Percentiles rank a stretch among this genome's conserved stretches.
phyloP scores from a whole-genome alignment of 2,113 vertebrate species.

The Proteles cristata region DNA sequence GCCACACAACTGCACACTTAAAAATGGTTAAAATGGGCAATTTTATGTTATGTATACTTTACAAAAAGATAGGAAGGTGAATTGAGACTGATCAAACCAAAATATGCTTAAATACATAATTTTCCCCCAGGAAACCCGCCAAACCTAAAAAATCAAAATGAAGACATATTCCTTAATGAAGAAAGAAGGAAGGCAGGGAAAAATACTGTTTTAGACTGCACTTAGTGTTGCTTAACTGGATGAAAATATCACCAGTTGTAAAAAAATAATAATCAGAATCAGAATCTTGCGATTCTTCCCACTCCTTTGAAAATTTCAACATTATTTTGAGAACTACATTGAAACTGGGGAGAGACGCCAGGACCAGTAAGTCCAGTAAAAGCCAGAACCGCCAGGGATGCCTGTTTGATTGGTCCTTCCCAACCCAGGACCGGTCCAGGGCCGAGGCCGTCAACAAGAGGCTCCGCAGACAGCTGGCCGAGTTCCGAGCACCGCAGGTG shows the following conservation, averaged over 20 bases:
- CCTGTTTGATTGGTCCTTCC: background rate
- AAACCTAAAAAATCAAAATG: background rate
- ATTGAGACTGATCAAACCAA: background rate
- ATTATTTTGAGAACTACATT: background rate
- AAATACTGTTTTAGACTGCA: background rate
- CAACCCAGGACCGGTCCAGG: slow-evolving; percentile 83
- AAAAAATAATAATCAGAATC: background rate
- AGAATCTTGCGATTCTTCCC: background rate
- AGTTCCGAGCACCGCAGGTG: slow-evolving; percentile 81
- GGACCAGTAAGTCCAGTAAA: background rate
- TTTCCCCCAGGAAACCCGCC: background rate
- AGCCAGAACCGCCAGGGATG: background rate
- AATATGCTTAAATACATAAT: background rate
- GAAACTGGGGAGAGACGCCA: background rate
- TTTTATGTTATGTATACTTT: background rate
- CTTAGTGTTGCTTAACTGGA: background rate
- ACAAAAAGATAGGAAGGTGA: background rate
- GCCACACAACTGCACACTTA: background rate
- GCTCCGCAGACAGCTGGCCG: slow-evolving; percentile 81
- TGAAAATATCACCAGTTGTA: background rate
- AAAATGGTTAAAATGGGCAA: background rate
- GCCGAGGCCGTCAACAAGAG: slow-evolving; percentile 82
- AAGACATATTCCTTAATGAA: slow-evolving; percentile 1
- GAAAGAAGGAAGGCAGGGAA: background rate
- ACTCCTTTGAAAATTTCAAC: background rate